Evolutionary conservation across 2,888 invertebrate genomes (phyloP).

Genomic region (Pandemis heparana): DNA sequence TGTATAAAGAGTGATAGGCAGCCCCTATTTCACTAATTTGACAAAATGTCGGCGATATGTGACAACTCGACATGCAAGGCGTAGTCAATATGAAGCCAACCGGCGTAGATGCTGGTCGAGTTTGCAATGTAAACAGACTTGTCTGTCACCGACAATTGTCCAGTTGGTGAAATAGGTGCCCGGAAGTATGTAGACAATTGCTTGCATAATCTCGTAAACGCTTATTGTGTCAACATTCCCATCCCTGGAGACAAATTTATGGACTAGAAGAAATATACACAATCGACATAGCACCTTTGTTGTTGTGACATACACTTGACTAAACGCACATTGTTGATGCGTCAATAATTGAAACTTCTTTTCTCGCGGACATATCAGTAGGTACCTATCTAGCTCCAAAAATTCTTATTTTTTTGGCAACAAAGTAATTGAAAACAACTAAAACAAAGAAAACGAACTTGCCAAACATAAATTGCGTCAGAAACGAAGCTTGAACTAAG

Average conservation of each 20-base stretch:
- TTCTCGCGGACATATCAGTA: background rate
- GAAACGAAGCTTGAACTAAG: background rate
- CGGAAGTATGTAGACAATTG: no score
- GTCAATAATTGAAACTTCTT: background rate
- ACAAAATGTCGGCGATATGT: no score
- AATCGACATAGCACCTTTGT: background rate
- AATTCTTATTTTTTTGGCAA: background rate
- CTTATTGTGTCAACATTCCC: slow-evolving; percentile 29
- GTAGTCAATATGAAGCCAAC: no score
- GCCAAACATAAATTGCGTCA: slow-evolving; percentile 12
- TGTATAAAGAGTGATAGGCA: no score
- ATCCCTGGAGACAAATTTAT: slow-evolving; percentile 15
- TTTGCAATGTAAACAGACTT: no score
- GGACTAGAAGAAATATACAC: background rate
- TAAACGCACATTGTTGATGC: background rate
- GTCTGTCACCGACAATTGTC: no score
- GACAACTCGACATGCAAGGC: no score
- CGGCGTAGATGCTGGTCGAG: no score
- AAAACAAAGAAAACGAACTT: background rate
- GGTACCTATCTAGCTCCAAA: background rate
- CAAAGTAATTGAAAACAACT: no score
- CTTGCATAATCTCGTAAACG: slow-evolving; percentile 20
- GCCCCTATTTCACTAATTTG: no score
- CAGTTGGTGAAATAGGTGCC: no score
- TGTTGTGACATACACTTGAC: background rate